Evolutionary conservation across 2,888 invertebrate genomes (phyloP).

Genomic region (Pterostichus niger): DNA sequence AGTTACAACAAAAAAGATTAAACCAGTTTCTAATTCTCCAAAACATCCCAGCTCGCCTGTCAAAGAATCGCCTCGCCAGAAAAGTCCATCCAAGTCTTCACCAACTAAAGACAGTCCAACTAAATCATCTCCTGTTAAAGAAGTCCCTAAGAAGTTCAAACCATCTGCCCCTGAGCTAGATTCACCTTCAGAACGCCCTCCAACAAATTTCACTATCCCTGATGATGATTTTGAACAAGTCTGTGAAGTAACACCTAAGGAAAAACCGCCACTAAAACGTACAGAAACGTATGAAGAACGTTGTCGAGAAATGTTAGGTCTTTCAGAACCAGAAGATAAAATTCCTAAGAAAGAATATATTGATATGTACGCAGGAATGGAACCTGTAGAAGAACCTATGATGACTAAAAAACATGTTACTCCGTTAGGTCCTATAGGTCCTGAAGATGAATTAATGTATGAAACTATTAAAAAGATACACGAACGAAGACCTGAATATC

Average conservation of each 20-base stretch:
- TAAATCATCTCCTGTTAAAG: slow-evolving; percentile 59
- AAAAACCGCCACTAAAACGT: slow-evolving; percentile 81
- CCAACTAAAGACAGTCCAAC: too few relatives aligned
- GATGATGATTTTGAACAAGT: slow-evolving; percentile 52
- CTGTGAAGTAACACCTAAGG: slow-evolving; percentile 72
- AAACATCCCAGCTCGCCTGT: too few relatives aligned
- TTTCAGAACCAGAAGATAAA: slow-evolving; percentile 75
- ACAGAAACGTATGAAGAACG: slow-evolving; percentile 87
- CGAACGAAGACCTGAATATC: slow-evolving; percentile 11
- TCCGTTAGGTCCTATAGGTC: slow-evolving; percentile 69
- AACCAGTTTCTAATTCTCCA: slow-evolving; percentile 62
- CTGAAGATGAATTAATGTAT: slow-evolving; percentile 71
- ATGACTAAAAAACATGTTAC: slow-evolving; percentile 73
- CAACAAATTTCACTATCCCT: background rate
- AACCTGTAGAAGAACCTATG: slow-evolving; percentile 74
- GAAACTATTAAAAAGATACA: slow-evolving; percentile 25
- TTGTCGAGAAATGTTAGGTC: slow-evolving; percentile 85
- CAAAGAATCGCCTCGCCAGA: too few relatives aligned
- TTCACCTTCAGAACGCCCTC: background rate
- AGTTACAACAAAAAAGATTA: slow-evolving; percentile 66
- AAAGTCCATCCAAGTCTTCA: too few relatives aligned
- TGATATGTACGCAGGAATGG: slow-evolving; percentile 67
- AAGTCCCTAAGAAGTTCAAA: slow-evolving; percentile 34
- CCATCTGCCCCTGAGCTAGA: slow-evolving; percentile 45
- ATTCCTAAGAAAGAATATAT: slow-evolving; percentile 18